A percentile compares a stretch with the other conserved stretches of the same genome.
These are phyloP conservation scores for Pagrus major DNA, from an alignment of 2,113 vertebrate genomes.

Conservation along the genomic window DNA sequence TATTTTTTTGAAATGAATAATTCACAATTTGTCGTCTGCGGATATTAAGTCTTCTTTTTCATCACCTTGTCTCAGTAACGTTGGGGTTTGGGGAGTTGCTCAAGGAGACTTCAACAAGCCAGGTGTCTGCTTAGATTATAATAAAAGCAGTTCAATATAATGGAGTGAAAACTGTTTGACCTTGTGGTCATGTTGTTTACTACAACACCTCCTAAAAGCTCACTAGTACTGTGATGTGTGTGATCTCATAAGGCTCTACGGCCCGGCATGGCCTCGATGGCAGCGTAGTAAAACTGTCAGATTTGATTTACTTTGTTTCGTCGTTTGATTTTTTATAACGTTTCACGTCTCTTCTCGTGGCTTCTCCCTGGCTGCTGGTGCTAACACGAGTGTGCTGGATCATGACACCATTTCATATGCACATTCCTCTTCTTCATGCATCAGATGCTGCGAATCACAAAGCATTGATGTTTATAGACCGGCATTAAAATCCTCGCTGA, in stretches of 20 bases:
- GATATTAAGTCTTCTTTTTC: neutral
- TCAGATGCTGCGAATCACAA: neutral
- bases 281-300: neutral
- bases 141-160: neutral
- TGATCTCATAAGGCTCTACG: neutral
- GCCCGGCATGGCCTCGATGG: neutral
- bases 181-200: slow-evolving; percentile 2
- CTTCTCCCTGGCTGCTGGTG: neutral
- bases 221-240: neutral
- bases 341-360: neutral
- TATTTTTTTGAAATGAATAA: neutral
- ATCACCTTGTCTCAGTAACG: neutral
- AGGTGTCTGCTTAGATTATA: neutral
- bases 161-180: neutral
- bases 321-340: neutral
- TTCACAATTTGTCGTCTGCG: neutral
- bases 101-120: neutral
- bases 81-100: neutral
- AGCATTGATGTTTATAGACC: neutral
- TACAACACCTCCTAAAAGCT: neutral
- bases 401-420: neutral
- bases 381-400: neutral
- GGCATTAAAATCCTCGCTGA: neutral
- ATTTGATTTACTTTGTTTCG: neutral
- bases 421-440: neutral